phyloP scores from a whole-genome alignment of 2,113 vertebrate species.

The Cisticola juncidis region DNA sequence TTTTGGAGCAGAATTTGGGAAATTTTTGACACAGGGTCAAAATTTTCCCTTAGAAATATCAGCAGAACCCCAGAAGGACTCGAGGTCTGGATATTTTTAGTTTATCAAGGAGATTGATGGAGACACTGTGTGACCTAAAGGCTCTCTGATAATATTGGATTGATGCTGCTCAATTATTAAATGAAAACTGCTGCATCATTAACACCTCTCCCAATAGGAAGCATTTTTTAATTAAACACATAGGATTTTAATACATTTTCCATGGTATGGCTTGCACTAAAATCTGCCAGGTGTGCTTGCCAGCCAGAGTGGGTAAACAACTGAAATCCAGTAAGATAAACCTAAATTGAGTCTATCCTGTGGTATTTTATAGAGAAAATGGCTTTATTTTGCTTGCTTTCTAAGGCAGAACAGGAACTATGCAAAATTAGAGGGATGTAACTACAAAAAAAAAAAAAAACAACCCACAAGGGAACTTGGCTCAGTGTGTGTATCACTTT shows the following conservation, averaged over 20 bases:
- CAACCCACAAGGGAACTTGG: not conserved
- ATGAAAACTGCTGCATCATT: not conserved
- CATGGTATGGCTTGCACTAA: not conserved
- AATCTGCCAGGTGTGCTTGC: not conserved
- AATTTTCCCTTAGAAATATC: not conserved
- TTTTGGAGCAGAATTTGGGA: not conserved
- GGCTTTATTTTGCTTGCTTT: not conserved
- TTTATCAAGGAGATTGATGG: not conserved
- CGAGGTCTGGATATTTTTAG: not conserved
- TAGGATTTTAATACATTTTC: not conserved
- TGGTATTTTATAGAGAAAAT: not conserved
- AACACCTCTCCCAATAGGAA: not conserved
- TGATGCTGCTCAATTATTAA: not conserved
- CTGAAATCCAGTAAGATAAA: not conserved
- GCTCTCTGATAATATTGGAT: not conserved
- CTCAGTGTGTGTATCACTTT: not conserved
- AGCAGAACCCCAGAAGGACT: not conserved
- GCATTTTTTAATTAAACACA: not conserved
- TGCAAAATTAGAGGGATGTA: not conserved
- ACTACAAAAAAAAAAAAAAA: not conserved
- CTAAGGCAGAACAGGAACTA: not conserved
- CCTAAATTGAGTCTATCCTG: not conserved
- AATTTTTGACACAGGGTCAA: not conserved
- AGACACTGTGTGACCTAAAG: not conserved
- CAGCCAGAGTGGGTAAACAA: not conserved